Percentiles rank a stretch among this genome's conserved stretches.
Conservation (phyloP, 2,113 vertebrate genomes). For the Spilogale gracilis region DNA sequence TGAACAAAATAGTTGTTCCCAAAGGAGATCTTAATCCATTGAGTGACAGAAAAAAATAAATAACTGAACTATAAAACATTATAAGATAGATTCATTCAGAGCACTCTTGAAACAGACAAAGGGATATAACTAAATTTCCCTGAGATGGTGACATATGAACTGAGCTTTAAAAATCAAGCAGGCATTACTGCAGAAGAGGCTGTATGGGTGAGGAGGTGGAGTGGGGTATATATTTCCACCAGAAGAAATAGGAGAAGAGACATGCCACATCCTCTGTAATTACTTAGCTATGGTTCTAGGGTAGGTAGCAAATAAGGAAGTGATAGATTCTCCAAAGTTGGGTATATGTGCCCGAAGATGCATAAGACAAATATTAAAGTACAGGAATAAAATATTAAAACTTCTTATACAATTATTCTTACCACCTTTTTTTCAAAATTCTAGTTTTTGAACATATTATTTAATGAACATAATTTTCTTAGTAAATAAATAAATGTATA, state of each 20-base stretch:
- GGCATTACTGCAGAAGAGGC: background rate
- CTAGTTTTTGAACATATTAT: background rate
- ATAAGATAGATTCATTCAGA: slow-evolving; percentile 27
- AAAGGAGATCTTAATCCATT: background rate
- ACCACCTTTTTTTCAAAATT: background rate
- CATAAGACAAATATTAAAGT: background rate
- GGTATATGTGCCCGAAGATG: background rate
- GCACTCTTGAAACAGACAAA: background rate
- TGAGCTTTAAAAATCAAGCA: slow-evolving; percentile 31
- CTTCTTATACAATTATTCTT: slow-evolving; percentile 13
- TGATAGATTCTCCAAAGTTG: background rate
- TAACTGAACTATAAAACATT: background rate
- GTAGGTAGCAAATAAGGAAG: background rate
- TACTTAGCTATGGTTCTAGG: background rate
- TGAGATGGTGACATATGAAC: background rate
- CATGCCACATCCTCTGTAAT: background rate
- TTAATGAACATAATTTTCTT: background rate
- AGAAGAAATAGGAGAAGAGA: background rate
- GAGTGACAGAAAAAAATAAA: background rate
- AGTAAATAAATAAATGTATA: background rate
- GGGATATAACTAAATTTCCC: background rate
- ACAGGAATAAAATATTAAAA: background rate
- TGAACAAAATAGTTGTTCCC: background rate
- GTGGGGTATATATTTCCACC: background rate
- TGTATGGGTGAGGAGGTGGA: background rate